Conservation (phyloP, 2,888 invertebrate species). For the Myopa testacea region DNA sequence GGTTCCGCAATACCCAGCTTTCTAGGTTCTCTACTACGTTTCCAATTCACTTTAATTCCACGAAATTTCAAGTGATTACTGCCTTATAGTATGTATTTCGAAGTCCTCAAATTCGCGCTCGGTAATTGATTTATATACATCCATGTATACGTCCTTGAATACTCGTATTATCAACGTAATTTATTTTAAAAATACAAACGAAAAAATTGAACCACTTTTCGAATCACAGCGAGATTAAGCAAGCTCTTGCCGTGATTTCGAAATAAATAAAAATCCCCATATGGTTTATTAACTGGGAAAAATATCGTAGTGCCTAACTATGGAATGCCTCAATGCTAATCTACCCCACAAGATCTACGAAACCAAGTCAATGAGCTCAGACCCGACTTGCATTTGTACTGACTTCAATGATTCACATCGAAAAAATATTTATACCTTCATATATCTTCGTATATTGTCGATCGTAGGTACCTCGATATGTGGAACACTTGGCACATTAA, state of each 20-base stretch:
- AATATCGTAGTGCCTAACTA: background rate
- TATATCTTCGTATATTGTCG: slow-evolving; percentile 38
- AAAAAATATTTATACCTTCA: background rate
- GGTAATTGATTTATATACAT: too few species aligned
- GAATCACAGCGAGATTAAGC: background rate
- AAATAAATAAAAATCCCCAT: background rate
- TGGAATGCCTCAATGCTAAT: background rate
- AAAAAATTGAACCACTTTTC: too few species aligned
- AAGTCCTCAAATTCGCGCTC: too few species aligned
- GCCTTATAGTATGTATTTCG: too few species aligned
- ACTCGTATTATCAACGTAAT: too few species aligned
- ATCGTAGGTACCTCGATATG: background rate
- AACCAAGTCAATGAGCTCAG: background rate
- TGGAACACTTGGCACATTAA: slow-evolving; percentile 55
- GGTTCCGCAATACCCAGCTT: too few species aligned
- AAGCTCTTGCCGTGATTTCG: background rate
- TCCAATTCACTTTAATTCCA: too few species aligned
- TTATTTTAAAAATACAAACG: too few species aligned
- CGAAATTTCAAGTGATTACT: too few species aligned
- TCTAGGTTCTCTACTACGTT: too few species aligned
- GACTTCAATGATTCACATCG: slow-evolving; percentile 22
- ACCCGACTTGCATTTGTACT: background rate
- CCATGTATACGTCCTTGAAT: too few species aligned
- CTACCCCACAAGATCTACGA: slow-evolving; percentile 24
- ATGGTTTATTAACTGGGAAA: background rate